A percentile compares a stretch with the other conserved stretches of the same genome.
phyloP scores from a whole-genome alignment of 2,888 invertebrate species.

The Apodemia duryi region DNA sequence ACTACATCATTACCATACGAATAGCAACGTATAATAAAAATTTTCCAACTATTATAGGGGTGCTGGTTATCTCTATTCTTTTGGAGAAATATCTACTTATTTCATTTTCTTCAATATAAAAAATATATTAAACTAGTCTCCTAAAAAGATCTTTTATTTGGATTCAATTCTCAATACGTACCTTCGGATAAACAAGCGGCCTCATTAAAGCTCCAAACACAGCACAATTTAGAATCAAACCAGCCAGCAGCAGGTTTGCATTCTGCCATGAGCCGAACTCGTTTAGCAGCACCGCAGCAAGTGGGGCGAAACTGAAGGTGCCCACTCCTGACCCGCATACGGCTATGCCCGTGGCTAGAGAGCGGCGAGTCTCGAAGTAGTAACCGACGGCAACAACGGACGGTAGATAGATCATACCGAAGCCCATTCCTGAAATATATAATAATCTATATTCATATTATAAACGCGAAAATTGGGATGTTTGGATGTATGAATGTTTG shows the following conservation, averaged over 20 bases:
- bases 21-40: too few species aligned
- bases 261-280: slow-evolving; percentile 92
- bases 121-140: too few species aligned
- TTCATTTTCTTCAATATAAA: too few species aligned
- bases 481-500: too few species aligned
- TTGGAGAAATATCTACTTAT: too few species aligned
- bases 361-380: slow-evolving; percentile 97
- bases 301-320: slow-evolving; percentile 96
- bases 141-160: not conserved
- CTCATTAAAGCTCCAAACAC: slow-evolving; percentile 93
- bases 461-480: too few species aligned
- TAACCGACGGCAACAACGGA: slow-evolving; percentile 98
- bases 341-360: slow-evolving; percentile 95
- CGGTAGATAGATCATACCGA: slow-evolving; percentile 96
- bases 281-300: slow-evolving; percentile 88
- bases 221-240: slow-evolving; percentile 93
- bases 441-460: not conserved
- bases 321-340: slow-evolving; percentile 97
- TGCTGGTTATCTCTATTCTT: too few species aligned
- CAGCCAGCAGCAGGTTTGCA: slow-evolving; percentile 94
- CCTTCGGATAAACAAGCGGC: slow-evolving; percentile 87
- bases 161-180: slow-evolving; percentile 33
- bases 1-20: too few species aligned
- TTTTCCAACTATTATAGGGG: too few species aligned
- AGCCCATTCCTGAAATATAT: slow-evolving; percentile 87